Evolutionary conservation across 2,797 vertebrate genomes (phyloP).

Genomic region (Melanotaenia maccullochi): DNA sequence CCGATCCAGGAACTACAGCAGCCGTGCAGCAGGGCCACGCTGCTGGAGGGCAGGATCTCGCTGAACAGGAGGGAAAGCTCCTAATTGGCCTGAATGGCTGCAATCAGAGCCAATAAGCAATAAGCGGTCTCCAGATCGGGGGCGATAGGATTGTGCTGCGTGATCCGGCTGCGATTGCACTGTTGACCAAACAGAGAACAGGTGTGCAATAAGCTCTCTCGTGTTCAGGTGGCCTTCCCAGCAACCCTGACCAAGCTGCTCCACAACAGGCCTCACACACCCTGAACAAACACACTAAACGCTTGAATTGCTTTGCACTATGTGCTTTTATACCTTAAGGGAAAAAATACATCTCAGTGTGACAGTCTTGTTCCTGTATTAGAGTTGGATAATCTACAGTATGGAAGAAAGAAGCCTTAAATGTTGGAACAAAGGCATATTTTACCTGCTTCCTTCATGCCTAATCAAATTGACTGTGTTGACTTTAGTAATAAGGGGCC

Average conservation of each 20-base stretch:
- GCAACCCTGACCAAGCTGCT: constrained; percentile 34
- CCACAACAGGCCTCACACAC: constrained; percentile 53
- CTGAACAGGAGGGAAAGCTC: constrained; percentile 56
- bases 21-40: constrained; percentile 45
- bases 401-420: constrained; percentile 55
- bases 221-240: constrained; percentile 64
- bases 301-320: constrained; percentile 64
- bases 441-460: constrained; percentile 49
- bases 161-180: constrained; percentile 52
- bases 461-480: constrained; percentile 42
- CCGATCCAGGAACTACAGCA: constrained; percentile 68
- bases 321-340: constrained; percentile 54
- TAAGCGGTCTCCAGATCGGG: constrained; percentile 70
- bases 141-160: constrained; percentile 71
- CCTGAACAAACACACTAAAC: constrained; percentile 75
- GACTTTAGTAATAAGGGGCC: constrained; percentile 48
- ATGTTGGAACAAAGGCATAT: constrained; percentile 44
- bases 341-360: constrained; percentile 45
- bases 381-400: constrained; percentile 42
- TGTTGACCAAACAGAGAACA: constrained; percentile 81
- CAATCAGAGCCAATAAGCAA: constrained; percentile 79
- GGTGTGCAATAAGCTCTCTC: constrained; percentile 67
- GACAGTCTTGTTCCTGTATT: constrained; percentile 41
- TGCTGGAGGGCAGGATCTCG: constrained; percentile 54
- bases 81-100: constrained; percentile 72